Evolutionary conservation across 2,888 invertebrate genomes (phyloP), one percentile per base, ranked within the genome.

Genomic region (Pollenia amentaria): DNA sequence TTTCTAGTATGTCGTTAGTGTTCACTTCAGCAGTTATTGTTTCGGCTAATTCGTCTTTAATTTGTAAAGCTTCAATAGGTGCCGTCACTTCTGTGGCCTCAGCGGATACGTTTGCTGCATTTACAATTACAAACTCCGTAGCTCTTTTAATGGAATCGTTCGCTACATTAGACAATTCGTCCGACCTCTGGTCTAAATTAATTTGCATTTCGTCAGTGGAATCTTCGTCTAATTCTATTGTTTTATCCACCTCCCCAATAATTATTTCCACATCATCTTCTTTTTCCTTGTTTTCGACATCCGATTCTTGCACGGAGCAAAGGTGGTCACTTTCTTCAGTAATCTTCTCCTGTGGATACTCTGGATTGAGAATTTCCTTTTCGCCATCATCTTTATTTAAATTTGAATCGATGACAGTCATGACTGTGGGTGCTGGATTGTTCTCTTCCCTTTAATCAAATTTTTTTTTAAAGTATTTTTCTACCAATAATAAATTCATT

Each of bases 21-120:
- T 73, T 73, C 21, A 80, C 3, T 53, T 65, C 83, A 8, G 75
- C 70, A 1, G 76, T 62, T 46, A 87, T 73, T 1, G 67, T 42
- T 69, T 87, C 87, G 4, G 72, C 57, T 42, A 87, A 60, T 67
- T 87, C 87, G 44, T 87, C 87, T 73, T 87, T 87, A 7, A 87
- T 70, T 10, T 72, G 70, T 0, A 76, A n/a, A 55, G 78, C 82
- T 44, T 75, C 82, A 11, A 53, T 29, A 12, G 62, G n/a, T 55
- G 72, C 65, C 2, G 11, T 2, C 0, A 53, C 18, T 44, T 40
- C 51, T 65, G 18, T 29, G 1, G 9, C 46, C 14, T 62, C 62
- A 11, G 0, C 12, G 4, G 69, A 21, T 1, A 65, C 12, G 44
- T 78, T 78, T 60, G 65, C 76, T 40, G 76, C 60, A n/a, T 84